Conservation (phyloP, 2,888 invertebrate species). For the Crepidodera aurea region DNA sequence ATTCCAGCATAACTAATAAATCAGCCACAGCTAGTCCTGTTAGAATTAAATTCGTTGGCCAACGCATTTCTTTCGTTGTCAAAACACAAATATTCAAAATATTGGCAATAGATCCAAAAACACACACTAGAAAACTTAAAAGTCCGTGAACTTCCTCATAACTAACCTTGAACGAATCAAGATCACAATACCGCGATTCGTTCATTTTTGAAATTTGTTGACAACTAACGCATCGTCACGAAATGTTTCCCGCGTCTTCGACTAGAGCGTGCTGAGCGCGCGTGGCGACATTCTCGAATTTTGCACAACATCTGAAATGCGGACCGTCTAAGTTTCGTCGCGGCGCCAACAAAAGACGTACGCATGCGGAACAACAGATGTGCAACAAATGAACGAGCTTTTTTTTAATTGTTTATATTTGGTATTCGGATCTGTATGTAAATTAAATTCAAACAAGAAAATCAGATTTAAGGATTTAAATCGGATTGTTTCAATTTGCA, state of each 20-base stretch:
- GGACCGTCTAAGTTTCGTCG: neutral
- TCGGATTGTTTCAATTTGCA: too few species aligned
- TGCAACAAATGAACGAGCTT: too few species aligned
- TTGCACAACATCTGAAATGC: slow-evolving; percentile 6
- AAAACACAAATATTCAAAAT: slow-evolving; percentile 91
- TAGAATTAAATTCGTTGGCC: slow-evolving; percentile 90
- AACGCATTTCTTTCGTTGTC: slow-evolving; percentile 88
- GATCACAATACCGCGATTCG: slow-evolving; percentile 57
- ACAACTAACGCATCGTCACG: neutral
- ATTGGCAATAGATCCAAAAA: slow-evolving; percentile 90
- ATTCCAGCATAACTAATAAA: slow-evolving; percentile 92
- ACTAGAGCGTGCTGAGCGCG: neutral
- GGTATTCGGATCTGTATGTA: too few species aligned
- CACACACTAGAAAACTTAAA: slow-evolving; percentile 84
- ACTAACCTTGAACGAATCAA: slow-evolving; percentile 69
- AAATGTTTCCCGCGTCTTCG: neutral
- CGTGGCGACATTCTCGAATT: neutral
- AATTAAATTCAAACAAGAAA: too few species aligned
- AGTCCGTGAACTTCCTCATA: slow-evolving; percentile 85
- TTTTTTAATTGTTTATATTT: too few species aligned
- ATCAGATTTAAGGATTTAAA: too few species aligned
- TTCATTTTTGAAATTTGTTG: slow-evolving; percentile 11
- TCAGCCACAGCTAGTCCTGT: slow-evolving; percentile 92
- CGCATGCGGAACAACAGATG: slow-evolving; percentile 19
- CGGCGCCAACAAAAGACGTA: slow-evolving; percentile 4